phyloP scores from a whole-genome alignment of 2,888 invertebrate genomes.

The Conops quadrifasciatus region DNA sequence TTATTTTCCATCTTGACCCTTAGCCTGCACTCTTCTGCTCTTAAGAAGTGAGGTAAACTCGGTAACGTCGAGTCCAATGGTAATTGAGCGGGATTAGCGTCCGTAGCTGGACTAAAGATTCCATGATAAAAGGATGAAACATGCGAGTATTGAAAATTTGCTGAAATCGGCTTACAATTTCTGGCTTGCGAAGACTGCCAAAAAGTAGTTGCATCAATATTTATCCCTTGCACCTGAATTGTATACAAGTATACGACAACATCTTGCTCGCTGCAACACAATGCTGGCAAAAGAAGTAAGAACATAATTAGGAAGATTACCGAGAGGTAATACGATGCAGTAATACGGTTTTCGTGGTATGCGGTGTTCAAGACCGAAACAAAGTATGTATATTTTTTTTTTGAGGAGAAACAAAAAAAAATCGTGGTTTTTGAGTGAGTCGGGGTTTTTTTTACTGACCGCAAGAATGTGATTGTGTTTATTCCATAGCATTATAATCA shows the following conservation, averaged over 20 bases:
- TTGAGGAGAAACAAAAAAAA: too few species aligned
- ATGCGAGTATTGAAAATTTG: background rate
- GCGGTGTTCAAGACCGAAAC: background rate
- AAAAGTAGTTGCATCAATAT: background rate
- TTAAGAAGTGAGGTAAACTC: too few species aligned
- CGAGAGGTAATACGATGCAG: background rate
- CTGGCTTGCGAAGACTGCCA: background rate
- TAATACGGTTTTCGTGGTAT: background rate
- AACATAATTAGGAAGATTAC: conserved; percentile 10
- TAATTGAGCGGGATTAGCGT: conserved; percentile 5
- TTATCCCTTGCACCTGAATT: background rate
- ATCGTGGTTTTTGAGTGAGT: too few species aligned
- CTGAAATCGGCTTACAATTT: conserved; percentile 9
- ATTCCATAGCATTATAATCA: too few species aligned
- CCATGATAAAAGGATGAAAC: conserved; percentile 9
- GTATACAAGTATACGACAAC: background rate
- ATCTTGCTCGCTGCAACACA: background rate
- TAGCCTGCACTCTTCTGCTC: too few species aligned
- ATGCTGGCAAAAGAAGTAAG: background rate
- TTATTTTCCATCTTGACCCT: too few species aligned
- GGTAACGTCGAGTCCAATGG: background rate
- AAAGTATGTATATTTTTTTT: too few species aligned
- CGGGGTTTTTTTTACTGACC: too few species aligned
- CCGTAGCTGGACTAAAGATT: background rate
- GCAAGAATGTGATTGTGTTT: too few species aligned